Conservation (phyloP, 2,113 vertebrate genomes). For the Choloepus hoffmanni region DNA sequence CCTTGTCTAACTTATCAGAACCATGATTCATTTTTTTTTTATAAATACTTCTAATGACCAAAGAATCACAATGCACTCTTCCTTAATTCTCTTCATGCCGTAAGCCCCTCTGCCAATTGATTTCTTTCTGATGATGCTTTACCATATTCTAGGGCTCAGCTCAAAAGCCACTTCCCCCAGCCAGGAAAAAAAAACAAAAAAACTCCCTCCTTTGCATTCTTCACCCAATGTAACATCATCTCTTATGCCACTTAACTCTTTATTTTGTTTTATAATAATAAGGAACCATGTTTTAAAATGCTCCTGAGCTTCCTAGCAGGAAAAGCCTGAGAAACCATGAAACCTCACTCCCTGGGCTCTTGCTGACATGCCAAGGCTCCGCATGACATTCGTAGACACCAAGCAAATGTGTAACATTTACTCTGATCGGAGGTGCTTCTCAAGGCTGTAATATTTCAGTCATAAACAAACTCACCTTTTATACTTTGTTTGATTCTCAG, state of each 20-base stretch:
- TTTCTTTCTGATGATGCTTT: not conserved
- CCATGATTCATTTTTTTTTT: not conserved
- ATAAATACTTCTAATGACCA: not conserved
- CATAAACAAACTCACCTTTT: not conserved
- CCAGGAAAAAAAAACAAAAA: not conserved
- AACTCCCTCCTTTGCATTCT: not conserved
- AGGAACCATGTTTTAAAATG: not conserved
- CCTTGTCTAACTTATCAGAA: not conserved
- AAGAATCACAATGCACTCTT: not conserved
- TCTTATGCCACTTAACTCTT: not conserved
- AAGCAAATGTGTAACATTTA: slow-evolving; percentile 53
- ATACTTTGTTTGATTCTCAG: slow-evolving; percentile 59
- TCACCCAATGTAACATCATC: not conserved
- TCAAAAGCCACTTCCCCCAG: not conserved
- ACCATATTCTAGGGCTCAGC: not conserved
- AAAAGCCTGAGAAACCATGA: not conserved
- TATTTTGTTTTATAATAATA: not conserved
- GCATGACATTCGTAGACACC: not conserved
- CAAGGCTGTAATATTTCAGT: slow-evolving; percentile 42
- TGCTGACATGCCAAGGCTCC: slow-evolving; percentile 1
- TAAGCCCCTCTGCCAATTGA: not conserved
- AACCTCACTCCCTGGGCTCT: not conserved
- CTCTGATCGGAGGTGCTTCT: slow-evolving; percentile 12
- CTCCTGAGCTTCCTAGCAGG: not conserved
- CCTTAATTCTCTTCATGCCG: not conserved